phyloP scores from a whole-genome alignment of 2,797 vertebrate species.

The Cichlasoma orientale region DNA sequence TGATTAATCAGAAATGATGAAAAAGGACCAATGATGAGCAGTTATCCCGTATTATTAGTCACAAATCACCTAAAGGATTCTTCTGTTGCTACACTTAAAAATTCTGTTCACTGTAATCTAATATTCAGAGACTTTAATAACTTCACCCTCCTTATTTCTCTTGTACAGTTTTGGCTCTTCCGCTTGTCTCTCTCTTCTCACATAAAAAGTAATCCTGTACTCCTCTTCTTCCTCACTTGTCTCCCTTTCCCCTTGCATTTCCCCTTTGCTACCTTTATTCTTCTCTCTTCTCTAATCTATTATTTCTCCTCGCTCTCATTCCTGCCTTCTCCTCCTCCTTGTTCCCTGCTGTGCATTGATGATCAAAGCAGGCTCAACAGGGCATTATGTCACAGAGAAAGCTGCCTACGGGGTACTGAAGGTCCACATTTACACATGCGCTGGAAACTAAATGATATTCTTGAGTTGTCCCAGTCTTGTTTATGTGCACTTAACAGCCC shows the following conservation, averaged over 20 bases:
- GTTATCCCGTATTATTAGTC: slow-evolving; percentile 4
- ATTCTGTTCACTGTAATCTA: background rate
- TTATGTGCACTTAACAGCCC: background rate
- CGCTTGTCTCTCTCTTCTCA: background rate
- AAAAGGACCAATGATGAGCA: background rate
- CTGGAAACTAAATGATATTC: slow-evolving; percentile 3
- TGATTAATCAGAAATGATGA: background rate
- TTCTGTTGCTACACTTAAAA: background rate
- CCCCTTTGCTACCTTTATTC: slow-evolving; percentile 11
- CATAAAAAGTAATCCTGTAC: slow-evolving; percentile 5
- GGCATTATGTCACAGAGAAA: slow-evolving; percentile 55
- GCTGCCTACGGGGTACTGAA: slow-evolving; percentile 47
- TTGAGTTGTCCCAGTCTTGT: background rate
- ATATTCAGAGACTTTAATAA: background rate
- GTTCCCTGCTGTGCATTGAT: slow-evolving; percentile 41
- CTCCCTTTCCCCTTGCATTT: background rate
- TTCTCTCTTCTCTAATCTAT: slow-evolving; percentile 23
- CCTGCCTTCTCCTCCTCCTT: slow-evolving; percentile 35
- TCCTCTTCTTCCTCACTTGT: background rate
- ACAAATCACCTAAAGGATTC: background rate
- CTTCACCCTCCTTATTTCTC: slow-evolving; percentile 9
- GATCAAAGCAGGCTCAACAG: slow-evolving; percentile 65
- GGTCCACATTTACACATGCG: slow-evolving; percentile 18
- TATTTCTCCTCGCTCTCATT: slow-evolving; percentile 23
- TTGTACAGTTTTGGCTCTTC: background rate